Evolutionary conservation across 2,113 vertebrate genomes (phyloP).

Genomic region (Centropus bengalensis): DNA sequence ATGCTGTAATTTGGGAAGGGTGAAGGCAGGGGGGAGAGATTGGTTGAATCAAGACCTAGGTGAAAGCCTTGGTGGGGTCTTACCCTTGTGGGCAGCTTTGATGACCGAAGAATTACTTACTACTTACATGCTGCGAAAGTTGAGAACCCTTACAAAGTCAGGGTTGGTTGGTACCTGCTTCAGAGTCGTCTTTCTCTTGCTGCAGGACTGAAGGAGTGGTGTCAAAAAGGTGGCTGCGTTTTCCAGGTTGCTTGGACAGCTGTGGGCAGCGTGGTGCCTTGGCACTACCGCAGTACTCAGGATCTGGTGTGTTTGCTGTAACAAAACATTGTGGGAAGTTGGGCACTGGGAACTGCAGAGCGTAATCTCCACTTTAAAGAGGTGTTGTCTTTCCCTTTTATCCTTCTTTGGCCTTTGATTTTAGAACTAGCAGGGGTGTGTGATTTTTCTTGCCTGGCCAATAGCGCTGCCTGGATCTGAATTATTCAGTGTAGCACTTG

Average conservation of each 20-base stretch:
- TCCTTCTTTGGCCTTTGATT: constrained; percentile 55
- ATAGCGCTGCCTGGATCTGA: constrained; percentile 37
- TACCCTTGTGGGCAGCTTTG: neutral
- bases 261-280: neutral
- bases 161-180: neutral
- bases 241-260: neutral
- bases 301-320: neutral
- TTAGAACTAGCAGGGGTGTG: constrained; percentile 64
- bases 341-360: constrained; percentile 31
- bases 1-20: neutral
- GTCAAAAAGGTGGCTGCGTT: accelerated
- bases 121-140: accelerated
- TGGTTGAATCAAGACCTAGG: neutral
- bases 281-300: accelerated
- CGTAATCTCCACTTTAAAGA: constrained; percentile 57
- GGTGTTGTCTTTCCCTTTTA: constrained; percentile 59
- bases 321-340: constrained; percentile 12
- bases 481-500: constrained; percentile 58
- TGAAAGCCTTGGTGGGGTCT: neutral
- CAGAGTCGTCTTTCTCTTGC: neutral
- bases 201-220: neutral
- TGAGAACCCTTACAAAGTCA: accelerated
- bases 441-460: constrained; percentile 66
- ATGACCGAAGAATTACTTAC: neutral
- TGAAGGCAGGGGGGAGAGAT: neutral